Conservation (phyloP, 2,797 vertebrate genomes). For the Denticeps clupeoides region DNA sequence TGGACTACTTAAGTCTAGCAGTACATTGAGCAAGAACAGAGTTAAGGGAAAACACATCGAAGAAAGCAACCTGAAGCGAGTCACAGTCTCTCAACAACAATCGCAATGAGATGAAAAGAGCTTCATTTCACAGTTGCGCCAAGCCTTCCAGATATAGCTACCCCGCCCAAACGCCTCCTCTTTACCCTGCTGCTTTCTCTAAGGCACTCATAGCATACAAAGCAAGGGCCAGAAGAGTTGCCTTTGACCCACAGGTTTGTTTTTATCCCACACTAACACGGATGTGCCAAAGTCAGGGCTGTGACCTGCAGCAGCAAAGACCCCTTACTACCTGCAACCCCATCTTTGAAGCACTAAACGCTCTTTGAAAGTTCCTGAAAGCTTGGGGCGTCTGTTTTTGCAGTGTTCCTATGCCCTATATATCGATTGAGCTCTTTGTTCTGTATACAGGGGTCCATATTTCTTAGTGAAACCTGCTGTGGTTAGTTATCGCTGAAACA, state of each 20-base stretch:
- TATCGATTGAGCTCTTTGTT: constrained; percentile 65
- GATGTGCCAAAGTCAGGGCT: constrained; percentile 52
- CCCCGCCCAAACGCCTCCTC: constrained; percentile 61
- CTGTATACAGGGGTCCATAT: constrained; percentile 53
- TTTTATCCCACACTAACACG: constrained; percentile 55
- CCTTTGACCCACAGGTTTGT: constrained; percentile 40
- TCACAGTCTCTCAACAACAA: constrained; percentile 5
- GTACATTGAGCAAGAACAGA: too few species aligned
- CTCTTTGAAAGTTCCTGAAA: constrained; percentile 58
- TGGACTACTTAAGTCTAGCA: neutral
- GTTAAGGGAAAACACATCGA: too few species aligned
- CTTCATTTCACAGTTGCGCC: constrained; percentile 52
- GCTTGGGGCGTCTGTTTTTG: constrained; percentile 64
- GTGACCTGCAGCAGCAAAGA: constrained; percentile 16
- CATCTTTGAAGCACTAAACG: constrained; percentile 63
- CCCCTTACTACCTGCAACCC: constrained; percentile 33
- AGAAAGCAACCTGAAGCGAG: constrained; percentile 11
- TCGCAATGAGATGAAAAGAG: too few species aligned
- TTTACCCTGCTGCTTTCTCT: constrained; percentile 43
- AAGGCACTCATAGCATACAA: constrained; percentile 41
- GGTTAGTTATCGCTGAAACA: too few species aligned
- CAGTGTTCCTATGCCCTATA: constrained; percentile 56
- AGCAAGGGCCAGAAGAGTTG: constrained; percentile 49
- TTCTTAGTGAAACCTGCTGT: constrained; percentile 38
- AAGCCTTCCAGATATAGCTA: constrained; percentile 63